A percentile compares a stretch with the other conserved stretches of the same genome.
phyloP scores from a whole-genome alignment of 2,888 invertebrate species.

The Dolichopus griseipennis region DNA sequence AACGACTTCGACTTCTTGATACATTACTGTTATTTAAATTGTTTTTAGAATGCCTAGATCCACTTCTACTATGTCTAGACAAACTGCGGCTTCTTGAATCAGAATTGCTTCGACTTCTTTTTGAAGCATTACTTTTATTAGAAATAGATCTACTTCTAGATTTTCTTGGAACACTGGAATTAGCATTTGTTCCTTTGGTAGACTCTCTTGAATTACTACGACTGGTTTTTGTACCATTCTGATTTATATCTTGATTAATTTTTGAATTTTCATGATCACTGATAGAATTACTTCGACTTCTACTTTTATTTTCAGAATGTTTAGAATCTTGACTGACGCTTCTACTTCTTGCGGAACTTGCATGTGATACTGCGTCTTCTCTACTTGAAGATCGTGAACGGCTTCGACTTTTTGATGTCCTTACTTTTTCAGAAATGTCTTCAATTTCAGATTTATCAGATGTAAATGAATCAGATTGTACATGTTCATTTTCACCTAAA shows the following conservation, averaged over 20 bases:
- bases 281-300: slow-evolving; percentile 25
- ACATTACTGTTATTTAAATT: slow-evolving; percentile 24
- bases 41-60: slow-evolving; percentile 25
- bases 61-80: slow-evolving; percentile 29
- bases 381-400: slow-evolving; percentile 19
- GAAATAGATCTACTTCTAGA: slow-evolving; percentile 25
- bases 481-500: not conserved
- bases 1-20: slow-evolving; percentile 28
- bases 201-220: slow-evolving; percentile 2
- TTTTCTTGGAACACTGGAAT: slow-evolving; percentile 22
- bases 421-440: not conserved
- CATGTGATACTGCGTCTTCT: slow-evolving; percentile 9
- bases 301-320: slow-evolving; percentile 19
- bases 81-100: slow-evolving; percentile 26
- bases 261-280: not conserved
- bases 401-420: slow-evolving; percentile 17
- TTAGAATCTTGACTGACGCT: slow-evolving; percentile 20
- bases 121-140: slow-evolving; percentile 25
- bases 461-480: not conserved
- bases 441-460: not conserved
- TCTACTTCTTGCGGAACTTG: slow-evolving; percentile 23
- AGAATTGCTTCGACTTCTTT: slow-evolving; percentile 24
- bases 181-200: slow-evolving; percentile 16
- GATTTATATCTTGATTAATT: not conserved
- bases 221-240: not conserved